phyloP scores from a whole-genome alignment of 2,888 invertebrate species.

The Imbricaverruca yamaguchii region DNA sequence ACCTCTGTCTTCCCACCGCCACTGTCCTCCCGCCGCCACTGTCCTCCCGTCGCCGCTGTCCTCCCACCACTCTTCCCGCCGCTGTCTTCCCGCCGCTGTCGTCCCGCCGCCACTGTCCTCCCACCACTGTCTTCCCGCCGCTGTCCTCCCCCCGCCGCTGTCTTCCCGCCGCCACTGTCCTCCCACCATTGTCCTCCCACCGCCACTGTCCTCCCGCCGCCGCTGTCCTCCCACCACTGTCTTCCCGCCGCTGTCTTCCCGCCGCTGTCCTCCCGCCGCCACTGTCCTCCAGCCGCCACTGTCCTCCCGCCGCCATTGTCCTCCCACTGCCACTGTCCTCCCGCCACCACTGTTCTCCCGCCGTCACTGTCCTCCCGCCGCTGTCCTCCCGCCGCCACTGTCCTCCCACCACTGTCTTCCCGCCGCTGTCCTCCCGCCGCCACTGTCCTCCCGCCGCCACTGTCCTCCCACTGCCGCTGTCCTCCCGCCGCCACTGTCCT shows the following conservation, averaged over 20 bases:
- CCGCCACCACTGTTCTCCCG: not conserved
- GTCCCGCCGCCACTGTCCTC: not conserved
- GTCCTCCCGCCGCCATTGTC: not conserved
- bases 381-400: not conserved
- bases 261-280: not conserved
- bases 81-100: not conserved
- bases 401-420: not conserved
- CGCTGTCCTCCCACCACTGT: not conserved
- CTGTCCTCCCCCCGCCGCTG: not conserved
- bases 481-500: too few species aligned
- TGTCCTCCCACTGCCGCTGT: not conserved
- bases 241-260: not conserved
- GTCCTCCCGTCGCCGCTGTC: not conserved
- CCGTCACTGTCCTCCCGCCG: not conserved
- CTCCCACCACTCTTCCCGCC: not conserved
- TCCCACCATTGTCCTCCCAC: not conserved
- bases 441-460: not conserved
- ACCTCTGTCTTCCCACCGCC: not conserved
- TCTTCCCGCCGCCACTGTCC: not conserved
- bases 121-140: not conserved
- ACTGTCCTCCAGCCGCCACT: not conserved
- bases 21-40: not conserved
- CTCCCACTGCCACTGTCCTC: not conserved
- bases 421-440: not conserved
- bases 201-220: not conserved